phyloP scores from a whole-genome alignment of 2,113 vertebrate species.

The Dendrocopos noguchii region DNA sequence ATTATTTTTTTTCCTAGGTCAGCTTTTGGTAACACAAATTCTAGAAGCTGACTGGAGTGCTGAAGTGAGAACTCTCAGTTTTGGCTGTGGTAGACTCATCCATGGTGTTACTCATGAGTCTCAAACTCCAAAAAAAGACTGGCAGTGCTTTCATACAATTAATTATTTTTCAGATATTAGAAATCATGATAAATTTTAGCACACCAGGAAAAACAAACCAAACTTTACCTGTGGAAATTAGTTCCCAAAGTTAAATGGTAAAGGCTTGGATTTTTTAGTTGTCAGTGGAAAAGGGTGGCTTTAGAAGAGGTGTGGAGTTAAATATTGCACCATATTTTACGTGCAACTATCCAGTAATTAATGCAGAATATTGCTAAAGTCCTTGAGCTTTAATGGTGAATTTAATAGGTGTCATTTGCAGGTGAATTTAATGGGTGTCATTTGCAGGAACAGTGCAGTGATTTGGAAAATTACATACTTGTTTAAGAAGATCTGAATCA shows the following conservation, averaged over 20 bases:
- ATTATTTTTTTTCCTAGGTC: background rate
- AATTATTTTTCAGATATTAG: background rate
- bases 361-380: background rate
- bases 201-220: background rate
- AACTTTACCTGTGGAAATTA: background rate
- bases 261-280: background rate
- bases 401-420: background rate
- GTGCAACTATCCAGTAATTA: background rate
- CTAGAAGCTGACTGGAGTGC: background rate
- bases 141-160: background rate
- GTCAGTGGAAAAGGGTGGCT: background rate
- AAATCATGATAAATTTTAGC: background rate
- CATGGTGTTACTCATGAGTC: accelerated
- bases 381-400: background rate
- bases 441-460: background rate
- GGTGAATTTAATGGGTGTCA: background rate
- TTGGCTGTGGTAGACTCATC: background rate
- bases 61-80: background rate
- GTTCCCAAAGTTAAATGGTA: background rate
- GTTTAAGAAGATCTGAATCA: background rate
- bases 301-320: background rate
- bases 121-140: background rate
- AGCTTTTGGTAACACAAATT: background rate
- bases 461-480: background rate
- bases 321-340: background rate